Evolutionary conservation across 2,888 invertebrate species (phyloP).

Genomic region (Plagodis dolabraria): DNA sequence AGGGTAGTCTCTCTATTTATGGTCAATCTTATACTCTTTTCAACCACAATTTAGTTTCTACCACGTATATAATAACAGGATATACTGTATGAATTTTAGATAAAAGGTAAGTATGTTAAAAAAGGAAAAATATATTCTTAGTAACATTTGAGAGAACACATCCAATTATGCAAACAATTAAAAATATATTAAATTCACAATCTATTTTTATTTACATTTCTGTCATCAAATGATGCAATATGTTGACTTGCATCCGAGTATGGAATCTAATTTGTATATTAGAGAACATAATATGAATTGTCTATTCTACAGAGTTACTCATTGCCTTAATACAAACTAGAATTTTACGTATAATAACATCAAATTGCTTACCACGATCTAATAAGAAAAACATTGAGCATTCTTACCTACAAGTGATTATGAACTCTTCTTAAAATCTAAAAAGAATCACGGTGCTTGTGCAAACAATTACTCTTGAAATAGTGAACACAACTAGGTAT

Average conservation of each 20-base stretch:
- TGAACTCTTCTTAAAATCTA: conserved; percentile 59
- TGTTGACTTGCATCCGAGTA: no score
- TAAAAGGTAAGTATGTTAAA: no score
- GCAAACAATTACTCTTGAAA: conserved; percentile 66
- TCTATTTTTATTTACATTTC: conserved; percentile 34
- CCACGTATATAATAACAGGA: neutral
- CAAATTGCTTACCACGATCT: conserved; percentile 58
- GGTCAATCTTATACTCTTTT: no score
- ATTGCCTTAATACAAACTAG: conserved; percentile 44
- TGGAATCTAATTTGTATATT: no score
- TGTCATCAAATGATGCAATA: conserved; percentile 10
- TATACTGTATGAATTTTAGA: no score
- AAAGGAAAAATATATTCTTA: conserved; percentile 22
- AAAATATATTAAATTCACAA: conserved; percentile 38
- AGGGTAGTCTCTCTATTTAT: conserved; percentile 26
- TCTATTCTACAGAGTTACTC: conserved; percentile 32
- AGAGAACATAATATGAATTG: no score
- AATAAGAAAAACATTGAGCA: conserved; percentile 74
- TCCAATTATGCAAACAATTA: conserved; percentile 15
- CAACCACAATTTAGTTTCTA: neutral
- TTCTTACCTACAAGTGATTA: conserved; percentile 67
- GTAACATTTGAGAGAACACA: conserved; percentile 24
- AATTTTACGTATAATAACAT: conserved; percentile 57
- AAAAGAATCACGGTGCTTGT: conserved; percentile 75
- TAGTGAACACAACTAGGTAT: conserved; percentile 68